phyloP scores from a whole-genome alignment of 2,113 vertebrate genomes.

The Phylloscopus trochiloides region DNA sequence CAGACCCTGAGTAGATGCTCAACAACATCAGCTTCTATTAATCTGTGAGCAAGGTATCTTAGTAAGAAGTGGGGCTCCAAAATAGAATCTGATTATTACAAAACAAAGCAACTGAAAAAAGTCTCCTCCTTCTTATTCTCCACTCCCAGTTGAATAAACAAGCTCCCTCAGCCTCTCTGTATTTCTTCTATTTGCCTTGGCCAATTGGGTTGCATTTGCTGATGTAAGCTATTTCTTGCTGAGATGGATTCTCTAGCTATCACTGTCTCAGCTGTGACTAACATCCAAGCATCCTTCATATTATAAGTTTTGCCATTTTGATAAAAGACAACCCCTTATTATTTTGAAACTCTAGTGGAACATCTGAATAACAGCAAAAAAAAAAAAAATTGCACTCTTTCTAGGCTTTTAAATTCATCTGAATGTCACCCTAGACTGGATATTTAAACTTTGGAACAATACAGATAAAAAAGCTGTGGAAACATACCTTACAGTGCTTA shows the following conservation, averaged over 20 bases:
- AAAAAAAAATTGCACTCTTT: background rate
- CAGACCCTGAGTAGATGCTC: background rate
- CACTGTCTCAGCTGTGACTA: background rate
- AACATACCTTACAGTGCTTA: background rate
- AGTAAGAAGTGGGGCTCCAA: background rate
- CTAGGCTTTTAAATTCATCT: background rate
- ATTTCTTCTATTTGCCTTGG: background rate
- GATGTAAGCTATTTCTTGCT: background rate
- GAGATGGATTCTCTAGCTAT: background rate
- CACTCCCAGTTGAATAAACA: background rate
- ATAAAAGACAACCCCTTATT: background rate
- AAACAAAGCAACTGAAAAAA: background rate
- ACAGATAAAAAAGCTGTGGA: background rate
- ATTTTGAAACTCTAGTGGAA: background rate
- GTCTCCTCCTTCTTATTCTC: background rate
- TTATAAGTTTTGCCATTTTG: background rate
- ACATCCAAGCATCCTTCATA: background rate
- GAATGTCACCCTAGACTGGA: background rate
- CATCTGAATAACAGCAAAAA: background rate
- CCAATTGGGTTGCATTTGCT: background rate
- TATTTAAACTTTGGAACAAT: background rate
- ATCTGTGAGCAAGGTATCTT: background rate
- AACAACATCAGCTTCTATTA: background rate
- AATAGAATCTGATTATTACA: background rate
- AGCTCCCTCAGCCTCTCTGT: background rate